Base-by-base conservation (phyloP, 2,888 invertebrate genomes). In the Andrena flavipes region DNA sequence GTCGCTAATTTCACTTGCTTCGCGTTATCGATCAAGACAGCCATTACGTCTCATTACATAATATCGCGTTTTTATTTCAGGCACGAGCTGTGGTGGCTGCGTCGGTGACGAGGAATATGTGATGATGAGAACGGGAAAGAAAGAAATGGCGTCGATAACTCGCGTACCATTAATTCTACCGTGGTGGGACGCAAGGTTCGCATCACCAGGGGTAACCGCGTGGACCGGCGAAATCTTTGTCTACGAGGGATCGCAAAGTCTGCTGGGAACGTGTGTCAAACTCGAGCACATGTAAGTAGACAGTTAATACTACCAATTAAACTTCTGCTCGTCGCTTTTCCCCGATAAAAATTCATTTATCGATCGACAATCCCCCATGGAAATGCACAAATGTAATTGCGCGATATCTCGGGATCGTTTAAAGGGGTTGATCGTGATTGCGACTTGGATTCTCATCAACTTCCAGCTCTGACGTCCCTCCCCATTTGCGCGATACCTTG, bases 131-230 rank as follows among this genome's bases (percentile, higher is more conserved):
- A 69, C 30, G 42, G 62, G 63, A 35, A 42, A 30, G 10, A 75
- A 63, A 59, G 42, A 35, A 51, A 56, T 65, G 78, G 65, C 65
- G 81, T 74, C 74, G 56, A 64, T 81, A 84, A 84, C 54, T 82
- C 76, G 42, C 60, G 49, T 72, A 60, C 70, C 74, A 78, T 70
- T 86, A 82, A 85, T 80, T 84, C 85, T 56, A 49, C 75, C 70
- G 62, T 71, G 71, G 72, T 70, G 42, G 42, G 4, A 76, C 80
- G 62, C 69, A 77, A 75, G 80, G 54, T 83, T 81, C 77, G 70
- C 69, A 83, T 73, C 76, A 83, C 74, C 49, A 71, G 30, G 77
- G 78, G 70, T 77, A 81, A 86, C 71, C 81, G 48, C 42, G 48
- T 20, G 7, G 29, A 16, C 65, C 49, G 30, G 70, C 20, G n/a